Conservation (phyloP, 2,113 vertebrate genomes). For the Paramisgurnus dabryanus region DNA sequence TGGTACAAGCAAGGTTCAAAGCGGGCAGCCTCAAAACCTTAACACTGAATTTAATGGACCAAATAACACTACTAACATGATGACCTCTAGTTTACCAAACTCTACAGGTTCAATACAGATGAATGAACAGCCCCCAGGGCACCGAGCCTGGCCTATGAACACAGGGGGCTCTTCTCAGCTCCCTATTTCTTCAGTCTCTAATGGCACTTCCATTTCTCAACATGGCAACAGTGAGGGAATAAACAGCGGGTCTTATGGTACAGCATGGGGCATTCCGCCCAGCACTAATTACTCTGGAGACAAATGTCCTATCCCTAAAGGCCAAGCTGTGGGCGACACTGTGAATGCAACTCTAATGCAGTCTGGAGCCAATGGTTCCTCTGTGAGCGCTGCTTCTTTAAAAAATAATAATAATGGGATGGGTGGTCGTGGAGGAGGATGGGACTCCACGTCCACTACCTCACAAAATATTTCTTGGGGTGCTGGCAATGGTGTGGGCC, state of each 20-base stretch:
- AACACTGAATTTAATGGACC: slow-evolving; percentile 98
- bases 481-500: slow-evolving; percentile 69
- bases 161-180: slow-evolving; percentile 83
- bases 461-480: slow-evolving; percentile 82
- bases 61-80: slow-evolving; percentile 99
- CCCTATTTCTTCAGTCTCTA: slow-evolving; percentile 83
- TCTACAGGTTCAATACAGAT: slow-evolving; percentile 89
- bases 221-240: slow-evolving; percentile 84
- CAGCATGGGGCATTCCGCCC: slow-evolving; percentile 82
- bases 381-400: slow-evolving; percentile 76
- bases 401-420: slow-evolving; percentile 82
- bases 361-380: slow-evolving; percentile 80
- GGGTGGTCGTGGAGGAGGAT: slow-evolving; percentile 80
- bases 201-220: slow-evolving; percentile 87
- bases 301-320: slow-evolving; percentile 82
- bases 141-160: slow-evolving; percentile 82
- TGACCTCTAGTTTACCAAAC: slow-evolving; percentile 99
- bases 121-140: slow-evolving; percentile 82
- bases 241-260: slow-evolving; percentile 82
- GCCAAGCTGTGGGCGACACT: slow-evolving; percentile 91
- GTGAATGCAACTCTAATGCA: slow-evolving; percentile 96
- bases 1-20: slow-evolving; percentile 95
- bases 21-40: slow-evolving; percentile 91
- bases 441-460: slow-evolving; percentile 81
- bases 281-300: slow-evolving; percentile 89